Evolutionary conservation across 1,140 invertebrate species (phyloP), one percentile per base, ranked within the genome.

Genomic region (Stegodyphus mimosarum): DNA sequence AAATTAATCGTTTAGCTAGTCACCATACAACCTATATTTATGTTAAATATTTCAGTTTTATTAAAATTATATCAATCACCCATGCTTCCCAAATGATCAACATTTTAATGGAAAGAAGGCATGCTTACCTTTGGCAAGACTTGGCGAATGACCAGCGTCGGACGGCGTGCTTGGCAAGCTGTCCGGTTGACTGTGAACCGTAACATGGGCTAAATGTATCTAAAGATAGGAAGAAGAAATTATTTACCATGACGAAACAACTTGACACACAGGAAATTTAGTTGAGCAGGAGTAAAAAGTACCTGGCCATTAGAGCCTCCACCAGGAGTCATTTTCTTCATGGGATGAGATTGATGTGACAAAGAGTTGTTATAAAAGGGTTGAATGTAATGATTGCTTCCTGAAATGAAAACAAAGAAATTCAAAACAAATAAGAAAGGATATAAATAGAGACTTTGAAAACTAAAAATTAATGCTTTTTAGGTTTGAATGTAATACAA

Each of bases 71-170:
- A 33, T 33, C 33, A 33, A 33, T 33, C 3, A 33, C 33, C 33
- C 3, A 33, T 33, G 33, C 33, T 33, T 33, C 33, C 33, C 33
- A 33, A 33, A 33, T 33, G 33, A 33, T 33, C 33, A 33, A 33
- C 33, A 33, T 33, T 33, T 33, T 10, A 60, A n/a, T n/a, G n/a
- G 15, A 60, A 60, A 60, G 15, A 60, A 60, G 55, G 1, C 78
- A 84, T 17, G 78, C 78, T 52, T 80, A 88, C 76, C 86, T 87
- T 84, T 88, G 63, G 50, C 76, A 64, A 75, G 80, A 71, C 76
- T 75, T 11, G 72, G 86, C 51, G 81, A 87, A 53, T 84, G 83
- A 49, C 84, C 79, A 64, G 77, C 63, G 13, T 76, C 83, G 11
- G 83, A 84, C 13, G 86, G 81, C 13, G 79, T 87, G 60, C 80